Conservation (phyloP, 2,113 vertebrate genomes). For the Hyaena hyaena region DNA sequence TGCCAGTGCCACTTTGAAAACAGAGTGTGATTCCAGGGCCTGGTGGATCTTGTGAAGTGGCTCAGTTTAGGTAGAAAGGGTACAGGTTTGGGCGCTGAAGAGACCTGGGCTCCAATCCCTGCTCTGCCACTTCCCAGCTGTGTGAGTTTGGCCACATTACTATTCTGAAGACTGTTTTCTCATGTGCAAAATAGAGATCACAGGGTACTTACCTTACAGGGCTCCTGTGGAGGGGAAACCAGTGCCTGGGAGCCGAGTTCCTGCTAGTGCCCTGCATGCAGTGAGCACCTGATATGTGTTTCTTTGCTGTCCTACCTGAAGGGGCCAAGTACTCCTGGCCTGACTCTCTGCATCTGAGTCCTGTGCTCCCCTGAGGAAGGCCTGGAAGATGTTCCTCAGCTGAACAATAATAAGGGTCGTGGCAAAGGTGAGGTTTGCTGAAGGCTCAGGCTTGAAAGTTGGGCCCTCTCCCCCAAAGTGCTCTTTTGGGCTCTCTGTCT, state of each 20-base stretch:
- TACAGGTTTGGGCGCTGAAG: background rate
- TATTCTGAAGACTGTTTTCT: background rate
- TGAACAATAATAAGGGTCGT: background rate
- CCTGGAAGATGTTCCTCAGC: background rate
- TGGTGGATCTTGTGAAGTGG: background rate
- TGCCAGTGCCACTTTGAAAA: background rate
- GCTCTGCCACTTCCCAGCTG: background rate
- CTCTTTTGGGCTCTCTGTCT: background rate
- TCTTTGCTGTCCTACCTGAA: background rate
- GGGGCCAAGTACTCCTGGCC: background rate
- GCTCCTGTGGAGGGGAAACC: background rate
- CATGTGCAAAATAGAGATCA: background rate
- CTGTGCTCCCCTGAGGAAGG: background rate
- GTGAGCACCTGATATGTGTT: background rate
- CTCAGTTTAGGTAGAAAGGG: background rate
- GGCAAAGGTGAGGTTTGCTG: background rate
- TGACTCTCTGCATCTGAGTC: background rate
- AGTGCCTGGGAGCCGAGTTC: too few species aligned
- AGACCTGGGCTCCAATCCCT: constrained; percentile 8
- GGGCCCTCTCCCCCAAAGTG: background rate
- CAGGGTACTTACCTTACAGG: background rate
- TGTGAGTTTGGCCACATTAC: background rate
- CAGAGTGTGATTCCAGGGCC: background rate
- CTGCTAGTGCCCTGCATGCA: too few species aligned
- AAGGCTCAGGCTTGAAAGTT: constrained; percentile 41